These are phyloP conservation scores for Halictus rubicundus DNA, from an alignment of 1,140 invertebrate species.

Conservation along the genomic window DNA sequence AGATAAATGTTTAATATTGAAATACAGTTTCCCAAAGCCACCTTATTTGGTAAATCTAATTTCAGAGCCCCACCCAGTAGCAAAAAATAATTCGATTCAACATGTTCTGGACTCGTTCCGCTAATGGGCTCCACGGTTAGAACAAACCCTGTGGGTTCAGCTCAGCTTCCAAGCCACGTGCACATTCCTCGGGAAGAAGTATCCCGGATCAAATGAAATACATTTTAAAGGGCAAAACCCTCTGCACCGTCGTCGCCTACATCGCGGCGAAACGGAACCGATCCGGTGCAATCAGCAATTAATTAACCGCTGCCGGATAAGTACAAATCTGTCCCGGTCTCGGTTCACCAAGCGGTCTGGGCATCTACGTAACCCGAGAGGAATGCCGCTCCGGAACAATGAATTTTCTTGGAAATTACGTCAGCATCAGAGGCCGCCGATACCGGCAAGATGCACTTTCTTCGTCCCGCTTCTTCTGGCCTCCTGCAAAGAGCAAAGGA, in stretches of 20 bases:
- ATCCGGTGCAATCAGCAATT: conserved; percentile 5
- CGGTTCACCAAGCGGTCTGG: neutral
- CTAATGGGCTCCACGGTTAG: too few species aligned
- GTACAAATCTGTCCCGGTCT: conserved; percentile 5
- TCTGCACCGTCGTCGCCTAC: neutral
- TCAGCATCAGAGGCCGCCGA: neutral
- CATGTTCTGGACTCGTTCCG: too few species aligned
- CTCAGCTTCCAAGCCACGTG: neutral
- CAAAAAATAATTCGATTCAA: too few species aligned
- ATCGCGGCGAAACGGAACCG: neutral
- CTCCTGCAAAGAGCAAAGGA: conserved; percentile 10
- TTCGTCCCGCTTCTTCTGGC: conserved; percentile 9
- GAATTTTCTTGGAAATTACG: conserved; percentile 25
- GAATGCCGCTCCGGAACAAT: neutral
- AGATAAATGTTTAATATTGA: too few species aligned
- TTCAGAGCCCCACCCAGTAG: too few species aligned
- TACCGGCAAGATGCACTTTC: neutral
- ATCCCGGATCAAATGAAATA: neutral
- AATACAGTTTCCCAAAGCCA: too few species aligned
- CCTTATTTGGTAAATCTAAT: too few species aligned
- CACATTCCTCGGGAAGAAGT: neutral
- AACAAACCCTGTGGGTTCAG: neutral
- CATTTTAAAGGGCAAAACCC: neutral
- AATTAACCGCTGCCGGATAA: conserved; percentile 33
- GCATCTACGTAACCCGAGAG: neutral